A percentile compares a stretch with the other conserved stretches of the same genome.
These are phyloP conservation scores for Caenorhabditis doughertyi DNA, from an alignment of 2,888 invertebrate genomes.

Conservation along the genomic window DNA sequence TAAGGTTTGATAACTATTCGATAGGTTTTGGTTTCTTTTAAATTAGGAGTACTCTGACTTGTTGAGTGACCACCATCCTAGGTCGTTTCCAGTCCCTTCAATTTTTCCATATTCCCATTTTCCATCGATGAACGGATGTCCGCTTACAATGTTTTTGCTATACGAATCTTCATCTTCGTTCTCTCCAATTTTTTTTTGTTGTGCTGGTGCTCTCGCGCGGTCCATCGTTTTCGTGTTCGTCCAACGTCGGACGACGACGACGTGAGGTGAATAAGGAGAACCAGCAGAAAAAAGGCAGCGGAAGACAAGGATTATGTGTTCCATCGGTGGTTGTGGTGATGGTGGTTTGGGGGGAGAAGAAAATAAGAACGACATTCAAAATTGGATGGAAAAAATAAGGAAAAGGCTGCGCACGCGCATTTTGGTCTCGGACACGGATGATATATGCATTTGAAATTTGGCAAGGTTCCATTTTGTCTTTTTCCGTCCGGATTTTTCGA, in stretches of 20 bases:
- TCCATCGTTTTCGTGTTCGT: constrained; percentile 5
- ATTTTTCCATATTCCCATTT: not conserved
- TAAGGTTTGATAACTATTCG: too few relatives aligned
- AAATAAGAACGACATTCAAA: constrained; percentile 48
- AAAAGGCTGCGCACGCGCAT: not conserved
- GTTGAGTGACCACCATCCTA: too few relatives aligned
- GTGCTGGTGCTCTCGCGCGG: constrained; percentile 35
- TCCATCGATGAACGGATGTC: constrained; percentile 28
- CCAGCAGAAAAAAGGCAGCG: constrained; percentile 23
- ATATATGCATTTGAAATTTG: constrained; percentile 58
- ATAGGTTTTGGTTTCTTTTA: too few relatives aligned
- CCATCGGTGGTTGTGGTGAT: not conserved
- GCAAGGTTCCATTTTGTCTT: constrained; percentile 3
- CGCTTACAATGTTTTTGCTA: constrained; percentile 48
- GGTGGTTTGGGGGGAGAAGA: constrained; percentile 11
- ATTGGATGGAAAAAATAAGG: constrained; percentile 47
- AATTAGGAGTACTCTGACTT: too few relatives aligned
- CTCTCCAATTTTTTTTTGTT: constrained; percentile 45
- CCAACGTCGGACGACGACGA: constrained; percentile 30
- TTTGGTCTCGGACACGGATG: constrained; percentile 40
- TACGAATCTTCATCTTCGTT: constrained; percentile 47
- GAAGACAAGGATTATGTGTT: constrained; percentile 55
- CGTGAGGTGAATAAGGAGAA: constrained; percentile 46
- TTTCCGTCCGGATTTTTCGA: constrained; percentile 19
- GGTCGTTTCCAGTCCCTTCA: too few relatives aligned